A percentile compares a stretch with the other conserved stretches of the same genome.
Evolutionary conservation across 37 sponge, comb jelly and placozoan species (phyloP).

Genomic region (Mnemiopsis leidyi): DNA sequence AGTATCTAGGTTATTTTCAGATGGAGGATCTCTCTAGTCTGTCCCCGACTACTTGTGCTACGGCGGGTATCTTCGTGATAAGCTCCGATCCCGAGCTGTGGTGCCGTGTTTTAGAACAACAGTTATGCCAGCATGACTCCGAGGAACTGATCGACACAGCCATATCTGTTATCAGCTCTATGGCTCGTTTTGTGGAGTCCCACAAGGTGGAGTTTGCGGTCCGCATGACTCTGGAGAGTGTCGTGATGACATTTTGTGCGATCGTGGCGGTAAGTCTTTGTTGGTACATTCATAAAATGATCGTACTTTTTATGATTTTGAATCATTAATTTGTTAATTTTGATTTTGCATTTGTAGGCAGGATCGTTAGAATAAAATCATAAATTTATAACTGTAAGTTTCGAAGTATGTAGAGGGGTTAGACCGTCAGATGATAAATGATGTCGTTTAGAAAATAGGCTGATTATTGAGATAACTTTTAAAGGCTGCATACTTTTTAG

Average conservation of each 20-base stretch:
- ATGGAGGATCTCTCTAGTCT: slow-evolving; percentile 13
- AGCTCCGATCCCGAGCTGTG: not conserved
- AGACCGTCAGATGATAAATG: too few relatives aligned
- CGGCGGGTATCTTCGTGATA: slow-evolving; percentile 35
- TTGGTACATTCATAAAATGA: too few relatives aligned
- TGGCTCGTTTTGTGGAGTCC: not conserved
- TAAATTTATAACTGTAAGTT: too few relatives aligned
- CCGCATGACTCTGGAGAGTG: slow-evolving; percentile 3
- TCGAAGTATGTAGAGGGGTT: too few relatives aligned
- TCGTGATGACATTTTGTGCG: slow-evolving; percentile 21
- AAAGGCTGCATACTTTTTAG: too few relatives aligned
- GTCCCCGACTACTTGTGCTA: slow-evolving; percentile 51
- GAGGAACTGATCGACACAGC: not conserved
- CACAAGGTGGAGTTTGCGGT: slow-evolving; percentile 6
- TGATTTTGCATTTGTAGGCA: too few relatives aligned
- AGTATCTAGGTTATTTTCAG: too few relatives aligned
- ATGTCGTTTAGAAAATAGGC: too few relatives aligned
- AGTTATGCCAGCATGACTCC: not conserved
- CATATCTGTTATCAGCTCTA: not conserved
- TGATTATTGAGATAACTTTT: too few relatives aligned
- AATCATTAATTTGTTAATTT: too few relatives aligned
- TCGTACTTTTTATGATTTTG: too few relatives aligned
- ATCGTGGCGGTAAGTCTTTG: not conserved
- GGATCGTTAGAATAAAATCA: too few relatives aligned
- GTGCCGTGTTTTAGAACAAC: not conserved